Conservation (phyloP, 2,888 invertebrate genomes). For the Gymnosoma rotundatum region DNA sequence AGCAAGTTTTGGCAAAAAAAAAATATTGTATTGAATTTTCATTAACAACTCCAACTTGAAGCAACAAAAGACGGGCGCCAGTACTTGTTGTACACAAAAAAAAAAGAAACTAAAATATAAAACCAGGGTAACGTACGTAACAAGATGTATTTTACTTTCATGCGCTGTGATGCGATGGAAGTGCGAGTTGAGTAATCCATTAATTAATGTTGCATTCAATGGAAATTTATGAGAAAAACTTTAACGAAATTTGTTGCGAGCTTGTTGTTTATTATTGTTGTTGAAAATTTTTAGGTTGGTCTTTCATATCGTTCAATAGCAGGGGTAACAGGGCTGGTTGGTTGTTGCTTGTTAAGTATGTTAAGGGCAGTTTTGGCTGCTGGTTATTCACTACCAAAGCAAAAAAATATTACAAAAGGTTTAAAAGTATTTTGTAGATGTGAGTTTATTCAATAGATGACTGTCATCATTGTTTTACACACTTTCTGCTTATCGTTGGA, state of each 20-base stretch:
- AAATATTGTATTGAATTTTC: slow-evolving; percentile 67
- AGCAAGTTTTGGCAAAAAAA: slow-evolving; percentile 48
- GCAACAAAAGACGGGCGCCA: slow-evolving; percentile 22
- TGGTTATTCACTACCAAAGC: slow-evolving; percentile 7
- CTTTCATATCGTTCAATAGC: not conserved
- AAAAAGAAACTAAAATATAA: not conserved
- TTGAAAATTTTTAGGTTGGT: slow-evolving; percentile 43
- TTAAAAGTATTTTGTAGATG: slow-evolving; percentile 11
- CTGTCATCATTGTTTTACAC: slow-evolving; percentile 61
- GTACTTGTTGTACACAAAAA: not conserved
- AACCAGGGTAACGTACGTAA: slow-evolving; percentile 3
- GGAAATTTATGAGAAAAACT: slow-evolving; percentile 70
- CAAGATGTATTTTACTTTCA: slow-evolving; percentile 8
- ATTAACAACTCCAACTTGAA: slow-evolving; percentile 50
- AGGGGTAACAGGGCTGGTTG: not conserved
- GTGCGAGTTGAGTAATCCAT: slow-evolving; percentile 67
- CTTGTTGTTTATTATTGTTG: slow-evolving; percentile 62
- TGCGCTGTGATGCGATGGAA: slow-evolving; percentile 27
- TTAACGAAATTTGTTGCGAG: slow-evolving; percentile 69
- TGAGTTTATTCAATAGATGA: slow-evolving; percentile 55
- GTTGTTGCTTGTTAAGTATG: slow-evolving; percentile 9
- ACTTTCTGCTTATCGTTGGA: slow-evolving; percentile 50
- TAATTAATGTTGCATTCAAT: slow-evolving; percentile 70
- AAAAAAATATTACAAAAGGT: slow-evolving; percentile 30
- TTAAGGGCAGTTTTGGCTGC: slow-evolving; percentile 27